Conservation (phyloP, 1,140 invertebrate genomes). For the Glossosoma conforme region DNA sequence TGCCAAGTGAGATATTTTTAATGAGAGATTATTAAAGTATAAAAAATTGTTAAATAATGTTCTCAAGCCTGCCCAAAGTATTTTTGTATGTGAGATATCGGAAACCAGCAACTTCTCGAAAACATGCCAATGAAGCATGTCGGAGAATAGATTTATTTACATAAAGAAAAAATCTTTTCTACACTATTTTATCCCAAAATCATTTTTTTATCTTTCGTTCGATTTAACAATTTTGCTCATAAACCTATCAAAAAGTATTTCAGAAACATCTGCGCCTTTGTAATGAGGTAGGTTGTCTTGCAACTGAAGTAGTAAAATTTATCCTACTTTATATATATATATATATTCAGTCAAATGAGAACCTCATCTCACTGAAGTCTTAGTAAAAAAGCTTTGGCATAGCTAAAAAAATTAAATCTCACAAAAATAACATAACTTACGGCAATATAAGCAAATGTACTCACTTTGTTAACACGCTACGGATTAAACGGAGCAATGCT, state of each 20-base stretch:
- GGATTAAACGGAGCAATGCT: conserved; percentile 15
- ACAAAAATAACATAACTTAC: conserved; percentile 5
- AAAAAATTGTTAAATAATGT: conserved; percentile 22
- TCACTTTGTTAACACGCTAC: conserved; percentile 17
- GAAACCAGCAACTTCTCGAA: conserved; percentile 16
- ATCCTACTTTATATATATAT: too few species aligned
- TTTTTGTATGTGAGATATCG: conserved; percentile 20
- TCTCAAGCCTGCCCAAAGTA: conserved; percentile 28
- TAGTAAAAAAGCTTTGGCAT: conserved; percentile 19
- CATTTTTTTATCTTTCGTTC: conserved; percentile 15
- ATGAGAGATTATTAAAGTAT: conserved; percentile 29
- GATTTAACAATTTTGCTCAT: conserved; percentile 3
- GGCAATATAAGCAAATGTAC: conserved; percentile 19
- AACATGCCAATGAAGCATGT: conserved; percentile 5
- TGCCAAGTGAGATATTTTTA: conserved; percentile 32
- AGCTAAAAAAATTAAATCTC: conserved; percentile 18
- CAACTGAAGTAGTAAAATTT: too few species aligned
- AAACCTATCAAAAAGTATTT: conserved; percentile 3
- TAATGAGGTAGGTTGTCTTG: not conserved
- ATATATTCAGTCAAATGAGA: conserved; percentile 15
- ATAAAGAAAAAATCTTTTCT: conserved; percentile 3
- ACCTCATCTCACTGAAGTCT: conserved; percentile 23
- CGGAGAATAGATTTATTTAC: conserved; percentile 12
- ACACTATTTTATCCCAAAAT: conserved; percentile 21
- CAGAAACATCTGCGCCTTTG: not conserved